Conservation (phyloP, 1,140 invertebrate species). For the Agraylea sexmaculata region DNA sequence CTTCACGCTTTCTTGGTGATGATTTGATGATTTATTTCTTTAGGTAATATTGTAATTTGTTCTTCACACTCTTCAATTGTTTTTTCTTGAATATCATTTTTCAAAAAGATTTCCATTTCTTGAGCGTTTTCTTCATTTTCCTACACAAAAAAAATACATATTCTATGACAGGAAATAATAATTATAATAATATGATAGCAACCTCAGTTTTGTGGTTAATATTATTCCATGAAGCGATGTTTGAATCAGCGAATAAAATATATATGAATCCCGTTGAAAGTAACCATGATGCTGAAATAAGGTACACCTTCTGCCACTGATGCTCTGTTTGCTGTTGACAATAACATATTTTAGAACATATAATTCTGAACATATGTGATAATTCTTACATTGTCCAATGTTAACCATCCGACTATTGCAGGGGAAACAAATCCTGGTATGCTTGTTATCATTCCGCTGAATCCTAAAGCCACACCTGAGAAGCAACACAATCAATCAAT, state of each 20-base stretch:
- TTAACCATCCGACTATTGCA: conserved; percentile 45
- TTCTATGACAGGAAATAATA: neutral
- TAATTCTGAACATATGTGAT: conserved; percentile 1
- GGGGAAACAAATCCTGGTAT: conserved; percentile 47
- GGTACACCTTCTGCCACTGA: conserved; percentile 54
- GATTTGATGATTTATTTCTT: neutral
- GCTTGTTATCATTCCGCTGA: conserved; percentile 41
- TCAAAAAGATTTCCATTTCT: conserved; percentile 16
- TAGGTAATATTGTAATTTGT: neutral
- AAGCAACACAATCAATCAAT: conserved; percentile 1
- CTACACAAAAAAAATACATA: conserved; percentile 10
- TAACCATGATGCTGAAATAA: conserved; percentile 43
- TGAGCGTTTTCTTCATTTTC: conserved; percentile 11
- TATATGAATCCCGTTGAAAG: conserved; percentile 42
- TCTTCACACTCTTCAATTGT: neutral
- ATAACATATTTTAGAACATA: conserved; percentile 7
- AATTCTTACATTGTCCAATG: conserved; percentile 45
- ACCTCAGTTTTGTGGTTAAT: neutral
- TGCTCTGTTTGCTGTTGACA: conserved; percentile 49
- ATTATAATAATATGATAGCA: neutral
- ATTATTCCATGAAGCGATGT: conserved; percentile 51
- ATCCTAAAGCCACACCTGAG: conserved; percentile 42
- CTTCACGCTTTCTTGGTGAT: too few relatives aligned
- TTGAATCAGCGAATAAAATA: conserved; percentile 44
- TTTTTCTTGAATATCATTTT: conserved; percentile 3